Evolutionary conservation across 2,888 invertebrate genomes (phyloP).

Genomic region (Pediacus dermestoides): DNA sequence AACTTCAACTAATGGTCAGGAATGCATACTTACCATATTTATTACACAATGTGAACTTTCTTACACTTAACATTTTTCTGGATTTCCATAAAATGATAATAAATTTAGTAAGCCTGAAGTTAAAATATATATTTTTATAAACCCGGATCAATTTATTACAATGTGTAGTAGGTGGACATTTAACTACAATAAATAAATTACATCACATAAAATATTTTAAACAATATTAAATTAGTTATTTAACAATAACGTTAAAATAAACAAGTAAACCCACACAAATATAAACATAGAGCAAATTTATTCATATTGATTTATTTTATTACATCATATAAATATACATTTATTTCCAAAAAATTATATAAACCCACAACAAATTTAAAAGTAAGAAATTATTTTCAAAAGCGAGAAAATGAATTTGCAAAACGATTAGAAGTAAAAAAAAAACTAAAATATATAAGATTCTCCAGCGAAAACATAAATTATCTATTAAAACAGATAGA

Average conservation of each 20-base stretch:
- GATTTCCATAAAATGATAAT: conserved; percentile 5
- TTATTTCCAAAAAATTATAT: conserved; percentile 10
- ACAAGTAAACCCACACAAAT: conserved; percentile 6
- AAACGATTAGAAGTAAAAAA: conserved; percentile 15
- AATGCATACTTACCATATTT: no score
- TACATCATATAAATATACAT: conserved; percentile 12
- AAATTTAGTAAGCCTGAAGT: conserved; percentile 6
- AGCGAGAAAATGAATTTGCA: conserved; percentile 5
- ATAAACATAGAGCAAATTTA: conserved; percentile 10
- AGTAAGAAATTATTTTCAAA: conserved; percentile 10
- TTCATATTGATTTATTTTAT: conserved; percentile 9
- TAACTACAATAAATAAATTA: conserved; percentile 8
- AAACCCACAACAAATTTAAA: conserved; percentile 10
- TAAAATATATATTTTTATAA: no score
- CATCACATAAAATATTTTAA: conserved; percentile 6
- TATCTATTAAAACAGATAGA: no score
- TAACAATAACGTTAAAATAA: conserved; percentile 7
- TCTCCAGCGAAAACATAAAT: conserved; percentile 1
- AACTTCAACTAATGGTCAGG: no score
- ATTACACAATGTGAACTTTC: not conserved
- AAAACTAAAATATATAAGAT: conserved; percentile 9
- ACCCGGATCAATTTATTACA: conserved; percentile 6
- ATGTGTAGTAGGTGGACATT: conserved; percentile 8
- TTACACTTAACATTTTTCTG: not conserved
- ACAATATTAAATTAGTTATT: conserved; percentile 7